Base-by-base conservation (phyloP, 2,113 vertebrate species). In the Paraplagusia blochii region DNA sequence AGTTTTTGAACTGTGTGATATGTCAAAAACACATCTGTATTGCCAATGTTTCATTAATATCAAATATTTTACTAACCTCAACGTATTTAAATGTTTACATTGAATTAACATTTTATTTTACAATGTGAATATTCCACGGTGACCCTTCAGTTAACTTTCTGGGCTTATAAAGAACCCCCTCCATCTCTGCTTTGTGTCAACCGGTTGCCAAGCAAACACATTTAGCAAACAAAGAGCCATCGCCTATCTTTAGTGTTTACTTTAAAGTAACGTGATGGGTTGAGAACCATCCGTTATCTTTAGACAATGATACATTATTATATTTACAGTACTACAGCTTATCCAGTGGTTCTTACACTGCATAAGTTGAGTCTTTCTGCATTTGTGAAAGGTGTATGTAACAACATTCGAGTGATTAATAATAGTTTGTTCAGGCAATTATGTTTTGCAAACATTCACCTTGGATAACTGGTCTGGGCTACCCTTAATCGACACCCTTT, bases 181-280 rank as follows among this genome's bases (percentile, higher is more conserved):
- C 60, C 3, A 12, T 14, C 17, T 43, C 11, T 34, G 50, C 39
- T 35, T 45, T 60, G 38, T 74, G 63, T 71, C 63, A 57, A 53
- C 16, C 5, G 18, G 64, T 81, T 78, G 57, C 62, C 44, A 38
- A 60, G 73, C 63, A 29, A 68, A 74, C 51, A 53, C 62, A 49
- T 63, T 13, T 47, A 52, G 69, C 69, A 87, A 83, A 83, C 65
- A 80, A 42, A 74, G 64, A 72, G 22, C 46, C 67, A 77, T 83
- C 57, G 62, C 67, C 57, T 61, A 44, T 47, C 48, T 48, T 33
- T 45, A 16, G 54, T 80, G 67, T 84, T 84, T 78, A 40, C 69
- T 36, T 59, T 60, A 12, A 44, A 6, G 52, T 50, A 64, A 54
- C 76, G 71, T 66, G 58, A 46, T 0, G 22, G 56, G 36, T 54